Evolutionary conservation across 2,888 invertebrate genomes (phyloP).

Genomic region (Rhagium mordax): DNA sequence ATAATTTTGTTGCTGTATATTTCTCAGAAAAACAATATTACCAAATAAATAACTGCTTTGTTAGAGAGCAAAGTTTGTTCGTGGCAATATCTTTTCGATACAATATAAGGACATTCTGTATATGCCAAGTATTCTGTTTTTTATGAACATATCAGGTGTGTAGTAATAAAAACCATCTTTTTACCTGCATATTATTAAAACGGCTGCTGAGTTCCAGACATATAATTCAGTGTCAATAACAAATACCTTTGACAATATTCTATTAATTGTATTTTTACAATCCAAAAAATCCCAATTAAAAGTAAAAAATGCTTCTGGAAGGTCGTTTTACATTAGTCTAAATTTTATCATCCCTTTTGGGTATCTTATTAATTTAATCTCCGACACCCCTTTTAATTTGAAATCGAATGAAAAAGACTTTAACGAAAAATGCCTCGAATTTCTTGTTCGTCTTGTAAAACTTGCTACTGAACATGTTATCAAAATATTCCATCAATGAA

Average conservation of each 20-base stretch:
- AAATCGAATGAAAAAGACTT: constrained; percentile 28
- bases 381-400: constrained; percentile 43
- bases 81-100: too few species aligned
- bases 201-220: not conserved
- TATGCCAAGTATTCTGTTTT: too few species aligned
- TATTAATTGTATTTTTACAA: constrained; percentile 22
- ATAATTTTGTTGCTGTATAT: too few species aligned
- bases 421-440: constrained; percentile 27
- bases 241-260: constrained; percentile 7
- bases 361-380: constrained; percentile 42
- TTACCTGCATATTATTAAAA: not conserved
- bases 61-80: too few species aligned
- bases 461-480: constrained; percentile 46
- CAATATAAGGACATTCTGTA: too few species aligned
- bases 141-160: not conserved
- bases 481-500: constrained; percentile 44
- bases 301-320: constrained; percentile 26
- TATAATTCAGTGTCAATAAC: not conserved
- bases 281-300: constrained; percentile 38
- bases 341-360: constrained; percentile 34
- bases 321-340: constrained; percentile 30
- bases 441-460: constrained; percentile 34
- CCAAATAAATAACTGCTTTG: too few species aligned
- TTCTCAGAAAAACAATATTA: too few species aligned
- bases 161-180: not conserved